These are phyloP conservation scores for Drosophila borealis DNA, from an alignment of 2,888 invertebrate genomes.

Conservation along the genomic window DNA sequence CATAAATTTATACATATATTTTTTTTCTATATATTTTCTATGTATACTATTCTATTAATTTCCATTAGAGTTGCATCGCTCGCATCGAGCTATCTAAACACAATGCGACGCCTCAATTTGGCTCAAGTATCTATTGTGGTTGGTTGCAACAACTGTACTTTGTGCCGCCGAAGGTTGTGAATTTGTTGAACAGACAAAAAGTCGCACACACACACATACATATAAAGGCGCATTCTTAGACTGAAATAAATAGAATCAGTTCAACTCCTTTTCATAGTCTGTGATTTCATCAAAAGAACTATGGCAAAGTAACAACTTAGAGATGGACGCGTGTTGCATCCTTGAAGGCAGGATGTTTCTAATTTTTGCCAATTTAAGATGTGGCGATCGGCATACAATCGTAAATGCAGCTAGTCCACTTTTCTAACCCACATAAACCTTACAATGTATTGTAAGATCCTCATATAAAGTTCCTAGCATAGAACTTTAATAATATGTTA, in stretches of 20 bases:
- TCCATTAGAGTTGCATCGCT: conserved; percentile 68
- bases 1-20: conserved; percentile 64
- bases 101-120: conserved; percentile 69
- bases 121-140: conserved; percentile 71
- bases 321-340: conserved; percentile 32
- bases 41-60: conserved; percentile 71
- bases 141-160: conserved; percentile 64
- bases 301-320: conserved; percentile 35
- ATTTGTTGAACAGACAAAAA: conserved; percentile 62
- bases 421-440: too few relatives aligned
- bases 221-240: conserved; percentile 20
- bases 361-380: too few relatives aligned
- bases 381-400: too few relatives aligned
- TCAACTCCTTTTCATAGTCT: conserved; percentile 75
- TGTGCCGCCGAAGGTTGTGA: conserved; percentile 32
- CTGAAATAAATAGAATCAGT: conserved; percentile 60
- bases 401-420: too few relatives aligned
- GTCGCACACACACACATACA: conserved; percentile 28
- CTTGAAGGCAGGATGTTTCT: not conserved
- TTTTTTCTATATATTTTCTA: conserved; percentile 14
- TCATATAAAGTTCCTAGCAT: too few relatives aligned
- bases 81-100: conserved; percentile 57
- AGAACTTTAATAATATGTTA: too few relatives aligned
- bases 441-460: too few relatives aligned
- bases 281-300: conserved; percentile 75